Evolutionary conservation across 2,113 vertebrate genomes (phyloP).

Genomic region (Pteruthius melanotis): DNA sequence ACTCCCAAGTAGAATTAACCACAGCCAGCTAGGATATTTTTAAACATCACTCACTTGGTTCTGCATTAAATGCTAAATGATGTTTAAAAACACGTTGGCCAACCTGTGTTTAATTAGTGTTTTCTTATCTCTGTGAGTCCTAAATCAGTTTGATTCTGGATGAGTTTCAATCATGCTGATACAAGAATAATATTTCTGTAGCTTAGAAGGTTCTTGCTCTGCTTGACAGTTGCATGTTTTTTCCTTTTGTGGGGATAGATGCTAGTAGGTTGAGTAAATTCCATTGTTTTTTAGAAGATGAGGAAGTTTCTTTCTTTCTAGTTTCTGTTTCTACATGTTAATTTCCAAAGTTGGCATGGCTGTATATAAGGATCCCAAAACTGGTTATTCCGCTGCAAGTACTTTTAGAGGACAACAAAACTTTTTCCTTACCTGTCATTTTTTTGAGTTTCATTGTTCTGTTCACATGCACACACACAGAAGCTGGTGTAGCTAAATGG

Average conservation of each 20-base stretch:
- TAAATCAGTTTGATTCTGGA: background rate
- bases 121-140: background rate
- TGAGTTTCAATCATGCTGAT: background rate
- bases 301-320: background rate
- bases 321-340: background rate
- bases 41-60: slow-evolving; percentile 47
- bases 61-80: slow-evolving; percentile 14
- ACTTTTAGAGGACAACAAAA: background rate
- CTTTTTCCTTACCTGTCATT: background rate
- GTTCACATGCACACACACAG: background rate
- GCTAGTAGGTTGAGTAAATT: background rate
- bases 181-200: background rate
- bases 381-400: background rate
- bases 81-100: slow-evolving; percentile 28
- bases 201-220: background rate
- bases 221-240: background rate
- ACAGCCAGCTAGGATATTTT: slow-evolving; percentile 56
- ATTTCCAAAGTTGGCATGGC: background rate
- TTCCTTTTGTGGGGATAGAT: background rate
- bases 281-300: background rate
- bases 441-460: background rate
- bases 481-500: background rate
- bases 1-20: slow-evolving; percentile 60
- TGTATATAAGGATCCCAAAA: background rate
- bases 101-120: slow-evolving; percentile 17